Conservation (phyloP, 2,113 vertebrate species). For the Glaucomys volans region DNA sequence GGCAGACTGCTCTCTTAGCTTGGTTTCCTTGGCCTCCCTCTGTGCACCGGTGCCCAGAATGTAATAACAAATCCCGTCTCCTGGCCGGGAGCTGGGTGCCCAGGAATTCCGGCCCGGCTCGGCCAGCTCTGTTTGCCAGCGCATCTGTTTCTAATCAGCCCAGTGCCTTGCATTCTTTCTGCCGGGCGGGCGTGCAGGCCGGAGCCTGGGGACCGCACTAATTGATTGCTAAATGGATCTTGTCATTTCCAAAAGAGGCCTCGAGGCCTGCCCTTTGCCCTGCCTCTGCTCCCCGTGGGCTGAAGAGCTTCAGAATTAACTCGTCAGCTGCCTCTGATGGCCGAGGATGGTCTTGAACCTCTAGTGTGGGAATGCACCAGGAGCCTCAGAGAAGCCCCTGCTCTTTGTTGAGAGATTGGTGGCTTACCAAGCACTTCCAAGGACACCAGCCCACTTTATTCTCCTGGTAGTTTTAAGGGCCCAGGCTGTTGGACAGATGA, state of each 20-base stretch:
- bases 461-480: not conserved
- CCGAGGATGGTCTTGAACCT: not conserved
- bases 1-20: conserved; percentile 48
- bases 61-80: conserved; percentile 61
- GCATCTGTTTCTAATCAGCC: conserved; percentile 89
- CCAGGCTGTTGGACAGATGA: not conserved
- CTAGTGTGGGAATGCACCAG: not conserved
- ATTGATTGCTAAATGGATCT: conserved; percentile 88
- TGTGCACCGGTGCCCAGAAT: conserved; percentile 51
- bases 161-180: conserved; percentile 81
- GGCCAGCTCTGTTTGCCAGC: conserved; percentile 76
- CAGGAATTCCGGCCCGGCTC: conserved; percentile 84
- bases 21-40: conserved; percentile 78
- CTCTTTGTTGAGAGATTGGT: not conserved
- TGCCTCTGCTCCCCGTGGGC: conserved; percentile 33
- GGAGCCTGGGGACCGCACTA: conserved; percentile 83
- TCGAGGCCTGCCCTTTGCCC: conserved; percentile 75
- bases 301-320: conserved; percentile 65
- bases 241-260: conserved; percentile 87
- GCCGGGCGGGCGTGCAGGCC: conserved; percentile 74
- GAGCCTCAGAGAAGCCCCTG: not conserved
- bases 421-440: not conserved
- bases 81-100: conserved; percentile 80
- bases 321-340: conserved; percentile 38
- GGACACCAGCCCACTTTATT: not conserved